These are phyloP conservation scores for Sabellastarte sp. DNA, from an alignment of 2,888 invertebrate genomes.

Conservation along the genomic window DNA sequence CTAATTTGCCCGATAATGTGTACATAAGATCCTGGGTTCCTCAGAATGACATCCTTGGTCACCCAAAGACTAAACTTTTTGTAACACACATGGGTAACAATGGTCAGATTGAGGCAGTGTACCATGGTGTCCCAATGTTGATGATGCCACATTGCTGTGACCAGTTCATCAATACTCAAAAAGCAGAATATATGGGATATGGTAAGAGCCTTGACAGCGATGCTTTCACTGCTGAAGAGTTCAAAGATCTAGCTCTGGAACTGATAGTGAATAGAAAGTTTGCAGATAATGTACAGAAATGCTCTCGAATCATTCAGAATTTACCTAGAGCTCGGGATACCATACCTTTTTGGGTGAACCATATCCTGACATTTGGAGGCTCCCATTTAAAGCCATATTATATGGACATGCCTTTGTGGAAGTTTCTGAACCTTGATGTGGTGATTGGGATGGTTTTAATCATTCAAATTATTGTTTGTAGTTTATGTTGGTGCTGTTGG, in stretches of 20 bases:
- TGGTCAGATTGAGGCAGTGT: not conserved
- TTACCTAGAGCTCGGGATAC: not conserved
- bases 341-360: not conserved
- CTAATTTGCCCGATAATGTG: not conserved
- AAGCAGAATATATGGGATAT: not conserved
- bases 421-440: not conserved
- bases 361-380: not conserved
- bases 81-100: not conserved
- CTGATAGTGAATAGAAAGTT: not conserved
- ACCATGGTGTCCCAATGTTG: not conserved
- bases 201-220: not conserved
- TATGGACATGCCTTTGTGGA: not conserved
- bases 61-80: not conserved
- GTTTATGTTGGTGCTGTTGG: no score
- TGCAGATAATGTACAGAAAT: not conserved
- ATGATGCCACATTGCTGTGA: not conserved
- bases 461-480: no score
- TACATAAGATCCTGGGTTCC: not conserved
- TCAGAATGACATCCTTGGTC: not conserved
- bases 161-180: not conserved
- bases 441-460: no score
- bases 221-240: not conserved
- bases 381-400: not conserved
- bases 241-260: not conserved
- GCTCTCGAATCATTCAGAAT: not conserved